Evolutionary conservation across 2,888 invertebrate genomes (phyloP).

Genomic region (Saturnia japonica): DNA sequence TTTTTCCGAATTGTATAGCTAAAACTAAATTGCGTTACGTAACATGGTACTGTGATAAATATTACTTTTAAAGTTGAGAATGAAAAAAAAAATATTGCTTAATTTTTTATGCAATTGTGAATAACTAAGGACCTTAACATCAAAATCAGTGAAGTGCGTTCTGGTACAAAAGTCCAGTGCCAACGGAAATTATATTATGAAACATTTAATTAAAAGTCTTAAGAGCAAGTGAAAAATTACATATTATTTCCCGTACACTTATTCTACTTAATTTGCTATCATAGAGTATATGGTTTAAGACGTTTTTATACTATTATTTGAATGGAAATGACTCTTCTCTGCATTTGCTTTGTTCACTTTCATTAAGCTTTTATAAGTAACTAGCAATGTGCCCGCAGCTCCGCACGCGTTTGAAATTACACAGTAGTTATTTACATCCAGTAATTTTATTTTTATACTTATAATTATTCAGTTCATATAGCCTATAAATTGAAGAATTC

Average conservation of each 20-base stretch:
- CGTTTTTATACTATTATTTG: neutral
- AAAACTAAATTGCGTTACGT: conserved; percentile 2
- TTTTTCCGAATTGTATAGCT: neutral
- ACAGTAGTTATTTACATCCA: no score
- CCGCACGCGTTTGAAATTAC: no score
- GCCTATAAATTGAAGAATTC: no score
- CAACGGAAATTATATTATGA: neutral
- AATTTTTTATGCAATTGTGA: no score
- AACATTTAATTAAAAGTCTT: neutral
- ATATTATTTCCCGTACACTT: neutral
- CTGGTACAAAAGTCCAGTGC: neutral
- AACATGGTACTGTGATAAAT: neutral
- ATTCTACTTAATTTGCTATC: neutral
- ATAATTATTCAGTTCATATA: no score
- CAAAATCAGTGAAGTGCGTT: neutral
- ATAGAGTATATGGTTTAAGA: neutral
- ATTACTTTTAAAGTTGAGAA: no score
- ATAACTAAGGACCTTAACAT: no score
- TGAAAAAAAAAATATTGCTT: no score
- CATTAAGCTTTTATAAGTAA: neutral
- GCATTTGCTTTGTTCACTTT: neutral
- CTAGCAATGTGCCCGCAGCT: no score
- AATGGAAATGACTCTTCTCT: neutral
- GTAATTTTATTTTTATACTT: no score
- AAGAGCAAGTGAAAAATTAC: neutral